These are phyloP conservation scores for Limnodromus scolopaceus DNA, from an alignment of 2,797 vertebrate species.

Conservation along the genomic window DNA sequence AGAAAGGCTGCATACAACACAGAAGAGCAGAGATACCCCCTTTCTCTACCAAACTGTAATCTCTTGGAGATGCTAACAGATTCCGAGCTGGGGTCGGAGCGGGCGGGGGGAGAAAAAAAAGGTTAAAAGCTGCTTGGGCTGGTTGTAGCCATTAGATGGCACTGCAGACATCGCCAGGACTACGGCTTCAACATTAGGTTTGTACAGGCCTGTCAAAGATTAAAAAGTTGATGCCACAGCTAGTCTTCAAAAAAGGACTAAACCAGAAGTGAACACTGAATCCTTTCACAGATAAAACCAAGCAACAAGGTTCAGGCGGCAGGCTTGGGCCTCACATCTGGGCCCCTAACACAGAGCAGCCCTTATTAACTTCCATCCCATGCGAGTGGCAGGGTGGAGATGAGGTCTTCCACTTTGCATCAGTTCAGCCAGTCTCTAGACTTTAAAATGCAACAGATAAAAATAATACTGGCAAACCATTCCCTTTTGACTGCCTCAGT, in stretches of 20 bases:
- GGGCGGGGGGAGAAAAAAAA: too few species aligned
- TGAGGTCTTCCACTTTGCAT: background rate
- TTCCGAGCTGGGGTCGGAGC: fast-evolving
- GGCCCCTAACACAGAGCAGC: background rate
- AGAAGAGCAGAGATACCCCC: background rate
- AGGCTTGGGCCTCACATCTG: background rate
- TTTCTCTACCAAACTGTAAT: background rate
- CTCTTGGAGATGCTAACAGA: background rate
- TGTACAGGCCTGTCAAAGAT: background rate
- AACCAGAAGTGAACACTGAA: background rate
- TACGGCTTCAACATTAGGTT: background rate
- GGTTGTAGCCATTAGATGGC: conserved; percentile 48
- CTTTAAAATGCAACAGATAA: background rate
- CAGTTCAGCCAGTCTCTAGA: background rate
- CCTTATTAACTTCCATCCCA: background rate
- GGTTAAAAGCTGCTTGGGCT: background rate
- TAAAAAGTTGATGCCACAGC: background rate
- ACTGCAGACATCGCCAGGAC: background rate
- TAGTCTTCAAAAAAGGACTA: background rate
- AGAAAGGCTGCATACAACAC: background rate
- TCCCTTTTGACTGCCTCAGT: background rate
- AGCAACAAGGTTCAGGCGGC: background rate
- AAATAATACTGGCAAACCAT: background rate
- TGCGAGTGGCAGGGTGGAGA: fast-evolving
- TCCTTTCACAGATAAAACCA: background rate